Conservation (phyloP, 2,888 invertebrate species). For the Melanargia galathea region DNA sequence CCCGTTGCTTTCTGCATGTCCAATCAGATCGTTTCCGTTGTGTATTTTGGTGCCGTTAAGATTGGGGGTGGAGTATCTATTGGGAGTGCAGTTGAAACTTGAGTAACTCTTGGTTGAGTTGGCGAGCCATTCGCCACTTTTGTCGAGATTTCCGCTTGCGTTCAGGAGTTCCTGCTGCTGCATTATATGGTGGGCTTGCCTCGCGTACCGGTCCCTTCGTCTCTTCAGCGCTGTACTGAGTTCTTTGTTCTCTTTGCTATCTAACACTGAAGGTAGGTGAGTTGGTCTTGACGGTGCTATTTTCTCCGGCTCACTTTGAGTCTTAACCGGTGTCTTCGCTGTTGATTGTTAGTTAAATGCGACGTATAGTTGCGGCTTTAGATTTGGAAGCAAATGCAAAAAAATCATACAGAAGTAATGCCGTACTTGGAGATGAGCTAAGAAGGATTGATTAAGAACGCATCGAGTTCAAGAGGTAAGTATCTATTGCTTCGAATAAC, state of each 20-base stretch:
- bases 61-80: slow-evolving; percentile 40
- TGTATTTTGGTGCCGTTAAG: slow-evolving; percentile 44
- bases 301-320: slow-evolving; percentile 57
- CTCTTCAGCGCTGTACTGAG: slow-evolving; percentile 91
- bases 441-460: neutral
- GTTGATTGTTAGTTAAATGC: slow-evolving; percentile 68
- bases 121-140: slow-evolving; percentile 12
- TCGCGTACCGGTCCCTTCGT: slow-evolving; percentile 90
- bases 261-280: slow-evolving; percentile 59
- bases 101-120: slow-evolving; percentile 13
- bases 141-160: slow-evolving; percentile 43
- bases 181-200: slow-evolving; percentile 91
- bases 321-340: slow-evolving; percentile 55
- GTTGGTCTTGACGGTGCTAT: slow-evolving; percentile 51
- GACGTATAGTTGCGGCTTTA: slow-evolving; percentile 42
- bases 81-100: slow-evolving; percentile 45
- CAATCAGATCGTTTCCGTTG: slow-evolving; percentile 52
- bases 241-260: slow-evolving; percentile 83
- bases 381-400: slow-evolving; percentile 45
- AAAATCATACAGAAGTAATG: slow-evolving; percentile 23
- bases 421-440: slow-evolving; percentile 13
- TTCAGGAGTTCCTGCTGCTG: slow-evolving; percentile 87
- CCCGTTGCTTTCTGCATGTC: slow-evolving; percentile 56
- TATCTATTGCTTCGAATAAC: neutral
- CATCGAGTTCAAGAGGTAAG: neutral